Conservation (phyloP, 2,797 vertebrate genomes). For the Hyperoplus immaculatus region DNA sequence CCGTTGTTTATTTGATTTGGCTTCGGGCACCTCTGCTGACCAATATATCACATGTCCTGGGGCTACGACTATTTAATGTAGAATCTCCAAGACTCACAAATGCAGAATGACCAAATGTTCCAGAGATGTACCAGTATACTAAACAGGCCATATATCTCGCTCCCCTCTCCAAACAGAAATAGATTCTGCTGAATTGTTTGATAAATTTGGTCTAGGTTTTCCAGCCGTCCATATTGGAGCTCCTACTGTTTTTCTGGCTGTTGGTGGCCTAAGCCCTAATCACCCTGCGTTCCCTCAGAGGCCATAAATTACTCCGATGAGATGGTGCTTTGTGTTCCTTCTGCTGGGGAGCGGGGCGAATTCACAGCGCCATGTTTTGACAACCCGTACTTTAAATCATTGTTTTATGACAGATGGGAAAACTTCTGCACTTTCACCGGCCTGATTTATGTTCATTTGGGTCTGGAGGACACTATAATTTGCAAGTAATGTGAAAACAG, state of each 20-base stretch:
- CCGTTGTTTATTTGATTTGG: slow-evolving; percentile 99
- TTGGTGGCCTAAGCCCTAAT: slow-evolving; percentile 99
- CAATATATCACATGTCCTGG: slow-evolving; percentile 94
- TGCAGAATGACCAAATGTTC: slow-evolving; percentile 93
- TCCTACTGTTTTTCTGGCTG: slow-evolving; percentile 99
- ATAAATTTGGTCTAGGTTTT: slow-evolving; percentile 98
- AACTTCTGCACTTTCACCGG: slow-evolving; percentile 92
- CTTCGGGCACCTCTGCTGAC: slow-evolving; percentile 85
- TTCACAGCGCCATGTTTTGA: slow-evolving; percentile 95
- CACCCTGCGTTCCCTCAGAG: slow-evolving; percentile 95
- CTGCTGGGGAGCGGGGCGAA: slow-evolving; percentile 90
- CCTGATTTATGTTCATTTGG: slow-evolving; percentile 98
- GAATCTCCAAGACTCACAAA: slow-evolving; percentile 99
- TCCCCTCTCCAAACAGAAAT: slow-evolving; percentile 96
- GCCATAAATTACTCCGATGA: slow-evolving; percentile 98
- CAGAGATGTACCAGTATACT: slow-evolving; percentile 91
- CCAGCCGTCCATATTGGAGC: slow-evolving; percentile 95
- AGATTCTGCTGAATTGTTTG: slow-evolving; percentile 94
- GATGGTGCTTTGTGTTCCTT: slow-evolving; percentile 97
- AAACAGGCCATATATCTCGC: slow-evolving; percentile 96
- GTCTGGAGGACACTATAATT: slow-evolving; percentile 98
- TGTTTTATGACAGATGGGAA: slow-evolving; percentile 99
- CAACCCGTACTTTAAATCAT: slow-evolving; percentile 98
- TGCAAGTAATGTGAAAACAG: slow-evolving; percentile 98
- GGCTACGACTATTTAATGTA: slow-evolving; percentile 96